Evolutionary conservation across 2,888 invertebrate species (phyloP).

Genomic region (Aricia artaxerxes): DNA sequence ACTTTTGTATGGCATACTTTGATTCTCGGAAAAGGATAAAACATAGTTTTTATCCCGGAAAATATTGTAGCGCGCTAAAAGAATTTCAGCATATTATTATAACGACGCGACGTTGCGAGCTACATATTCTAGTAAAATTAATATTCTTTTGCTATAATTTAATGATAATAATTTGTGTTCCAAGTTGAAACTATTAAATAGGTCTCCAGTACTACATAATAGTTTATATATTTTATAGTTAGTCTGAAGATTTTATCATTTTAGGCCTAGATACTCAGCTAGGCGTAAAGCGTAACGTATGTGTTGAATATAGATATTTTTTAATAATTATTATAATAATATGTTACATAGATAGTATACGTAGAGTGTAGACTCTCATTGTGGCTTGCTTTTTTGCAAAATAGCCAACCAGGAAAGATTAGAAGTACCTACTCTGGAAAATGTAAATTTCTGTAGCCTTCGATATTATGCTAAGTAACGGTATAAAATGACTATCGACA

Average conservation of each 20-base stretch:
- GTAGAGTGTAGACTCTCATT: neutral
- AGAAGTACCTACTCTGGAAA: neutral
- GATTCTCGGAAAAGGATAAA: no score
- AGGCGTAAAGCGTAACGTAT: slow-evolving; percentile 1
- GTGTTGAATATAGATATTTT: neutral
- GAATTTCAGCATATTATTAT: no score
- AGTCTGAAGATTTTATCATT: slow-evolving; percentile 1
- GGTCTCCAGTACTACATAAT: neutral
- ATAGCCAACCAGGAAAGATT: neutral
- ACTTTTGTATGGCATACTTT: no score
- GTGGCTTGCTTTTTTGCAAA: neutral
- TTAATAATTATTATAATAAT: neutral
- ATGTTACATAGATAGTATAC: neutral
- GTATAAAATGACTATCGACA: neutral
- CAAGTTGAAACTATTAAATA: neutral
- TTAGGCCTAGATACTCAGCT: neutral
- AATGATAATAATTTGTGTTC: neutral
- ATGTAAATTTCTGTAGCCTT: neutral
- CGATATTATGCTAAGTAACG: slow-evolving; percentile 3
- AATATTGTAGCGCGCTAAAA: no score
- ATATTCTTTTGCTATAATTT: neutral
- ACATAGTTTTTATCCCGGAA: no score
- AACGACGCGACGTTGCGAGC: no score
- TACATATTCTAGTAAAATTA: no score
- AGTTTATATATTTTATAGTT: neutral